A percentile compares a stretch with the other conserved stretches of the same genome.
phyloP scores from a whole-genome alignment of 1,140 invertebrate genomes.

The Helicoverpa armigera region DNA sequence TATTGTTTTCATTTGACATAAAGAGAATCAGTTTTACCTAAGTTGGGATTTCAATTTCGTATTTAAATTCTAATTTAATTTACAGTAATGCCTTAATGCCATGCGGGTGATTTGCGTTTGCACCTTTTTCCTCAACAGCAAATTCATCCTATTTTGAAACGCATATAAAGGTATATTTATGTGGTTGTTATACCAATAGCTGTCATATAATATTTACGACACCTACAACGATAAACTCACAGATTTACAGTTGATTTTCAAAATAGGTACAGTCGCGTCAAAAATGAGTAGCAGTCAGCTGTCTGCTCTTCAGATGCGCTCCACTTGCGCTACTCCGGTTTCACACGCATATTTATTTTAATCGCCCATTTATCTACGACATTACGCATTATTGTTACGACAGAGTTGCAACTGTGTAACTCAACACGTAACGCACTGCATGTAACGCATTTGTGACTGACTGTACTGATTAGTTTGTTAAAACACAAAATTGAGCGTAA shows the following conservation, averaged over 20 bases:
- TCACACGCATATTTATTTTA: constrained; percentile 47
- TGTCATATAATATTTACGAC: not conserved
- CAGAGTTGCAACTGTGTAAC: constrained; percentile 33
- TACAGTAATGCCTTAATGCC: not conserved
- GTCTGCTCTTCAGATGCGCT: constrained; percentile 42
- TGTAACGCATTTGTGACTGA: constrained; percentile 37
- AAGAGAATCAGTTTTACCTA: not conserved
- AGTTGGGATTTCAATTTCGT: constrained; percentile 1
- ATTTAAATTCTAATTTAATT: not conserved
- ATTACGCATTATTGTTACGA: constrained; percentile 51
- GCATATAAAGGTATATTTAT: no score
- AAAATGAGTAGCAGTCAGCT: constrained; percentile 32
- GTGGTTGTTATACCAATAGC: no score
- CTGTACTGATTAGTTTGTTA: constrained; percentile 41
- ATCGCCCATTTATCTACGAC: constrained; percentile 46
- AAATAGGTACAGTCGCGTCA: constrained; percentile 19
- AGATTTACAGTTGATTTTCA: not conserved
- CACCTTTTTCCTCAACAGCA: no score
- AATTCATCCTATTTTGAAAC: no score
- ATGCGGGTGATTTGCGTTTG: no score
- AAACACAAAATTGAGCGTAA: constrained; percentile 46
- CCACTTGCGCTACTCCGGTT: constrained; percentile 45
- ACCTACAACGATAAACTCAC: not conserved
- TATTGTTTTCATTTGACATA: not conserved
- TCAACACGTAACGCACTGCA: constrained; percentile 39